phyloP scores from a whole-genome alignment of 2,113 vertebrate species.

The Athene noctua region DNA sequence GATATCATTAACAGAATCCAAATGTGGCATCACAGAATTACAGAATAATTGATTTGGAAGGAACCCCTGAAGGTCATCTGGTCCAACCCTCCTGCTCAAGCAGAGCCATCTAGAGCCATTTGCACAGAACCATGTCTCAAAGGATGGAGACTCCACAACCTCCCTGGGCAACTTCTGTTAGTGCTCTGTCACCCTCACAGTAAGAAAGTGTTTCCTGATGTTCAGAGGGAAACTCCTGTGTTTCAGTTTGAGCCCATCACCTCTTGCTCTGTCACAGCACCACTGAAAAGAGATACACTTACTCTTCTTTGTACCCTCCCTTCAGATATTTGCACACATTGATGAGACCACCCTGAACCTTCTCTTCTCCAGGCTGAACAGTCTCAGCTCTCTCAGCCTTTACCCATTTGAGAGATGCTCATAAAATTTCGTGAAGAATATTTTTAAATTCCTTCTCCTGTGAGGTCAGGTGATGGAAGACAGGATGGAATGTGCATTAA shows the following conservation, averaged over 20 bases:
- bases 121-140: background rate
- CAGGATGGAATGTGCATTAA: background rate
- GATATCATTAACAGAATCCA: background rate
- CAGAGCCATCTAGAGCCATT: background rate
- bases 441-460: background rate
- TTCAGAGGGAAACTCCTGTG: background rate
- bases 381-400: background rate
- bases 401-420: background rate
- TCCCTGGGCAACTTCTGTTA: background rate
- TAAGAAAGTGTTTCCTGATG: background rate
- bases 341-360: accelerated
- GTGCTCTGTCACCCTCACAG: background rate
- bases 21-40: background rate
- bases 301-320: background rate
- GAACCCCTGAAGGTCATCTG: background rate
- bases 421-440: background rate
- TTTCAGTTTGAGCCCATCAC: background rate
- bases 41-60: background rate
- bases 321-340: background rate
- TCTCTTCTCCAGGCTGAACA: background rate
- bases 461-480: background rate
- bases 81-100: background rate
- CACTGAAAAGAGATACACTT: background rate
- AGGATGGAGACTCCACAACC: background rate
- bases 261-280: background rate